phyloP scores from a whole-genome alignment of 1,140 invertebrate species.

The Drosophila sturtevanti region DNA sequence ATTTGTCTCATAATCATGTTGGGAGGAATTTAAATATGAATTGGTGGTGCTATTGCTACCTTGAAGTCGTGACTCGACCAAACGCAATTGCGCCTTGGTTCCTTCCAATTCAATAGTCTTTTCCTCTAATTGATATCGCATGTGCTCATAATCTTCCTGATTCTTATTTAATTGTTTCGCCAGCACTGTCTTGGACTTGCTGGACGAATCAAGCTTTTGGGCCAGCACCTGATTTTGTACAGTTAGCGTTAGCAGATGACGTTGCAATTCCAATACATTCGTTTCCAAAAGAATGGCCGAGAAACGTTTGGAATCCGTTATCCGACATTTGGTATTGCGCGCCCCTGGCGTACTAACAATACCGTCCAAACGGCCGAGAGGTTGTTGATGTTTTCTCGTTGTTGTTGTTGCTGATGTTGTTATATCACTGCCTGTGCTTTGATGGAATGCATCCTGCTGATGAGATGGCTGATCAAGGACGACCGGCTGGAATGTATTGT shows the following conservation, averaged over 20 bases:
- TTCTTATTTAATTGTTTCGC: slow-evolving; percentile 88
- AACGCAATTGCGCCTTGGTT: slow-evolving; percentile 88
- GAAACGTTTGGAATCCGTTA: slow-evolving; percentile 88
- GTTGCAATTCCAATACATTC: slow-evolving; percentile 91
- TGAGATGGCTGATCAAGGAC: slow-evolving; percentile 58
- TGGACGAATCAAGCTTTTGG: slow-evolving; percentile 87
- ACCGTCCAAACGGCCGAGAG: slow-evolving; percentile 84
- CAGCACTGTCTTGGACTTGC: slow-evolving; percentile 86
- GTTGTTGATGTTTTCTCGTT: slow-evolving; percentile 38
- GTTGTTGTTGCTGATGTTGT: slow-evolving; percentile 42
- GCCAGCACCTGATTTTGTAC: slow-evolving; percentile 92
- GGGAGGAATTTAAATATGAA: slow-evolving; percentile 73
- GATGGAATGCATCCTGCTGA: slow-evolving; percentile 76
- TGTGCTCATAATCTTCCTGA: slow-evolving; percentile 90
- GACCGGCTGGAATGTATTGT: slow-evolving; percentile 80
- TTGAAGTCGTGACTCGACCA: slow-evolving; percentile 85
- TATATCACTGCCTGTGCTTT: slow-evolving; percentile 80
- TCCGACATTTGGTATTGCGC: slow-evolving; percentile 84
- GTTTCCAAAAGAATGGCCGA: slow-evolving; percentile 91
- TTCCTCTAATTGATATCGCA: slow-evolving; percentile 92
- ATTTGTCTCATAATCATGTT: slow-evolving; percentile 80
- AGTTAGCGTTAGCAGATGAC: slow-evolving; percentile 91
- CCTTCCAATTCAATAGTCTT: slow-evolving; percentile 92
- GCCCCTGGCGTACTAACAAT: slow-evolving; percentile 84
- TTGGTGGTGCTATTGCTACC: slow-evolving; percentile 57